Conservation (phyloP, 1,140 invertebrate genomes). For the Aphaenogaster floridana region DNA sequence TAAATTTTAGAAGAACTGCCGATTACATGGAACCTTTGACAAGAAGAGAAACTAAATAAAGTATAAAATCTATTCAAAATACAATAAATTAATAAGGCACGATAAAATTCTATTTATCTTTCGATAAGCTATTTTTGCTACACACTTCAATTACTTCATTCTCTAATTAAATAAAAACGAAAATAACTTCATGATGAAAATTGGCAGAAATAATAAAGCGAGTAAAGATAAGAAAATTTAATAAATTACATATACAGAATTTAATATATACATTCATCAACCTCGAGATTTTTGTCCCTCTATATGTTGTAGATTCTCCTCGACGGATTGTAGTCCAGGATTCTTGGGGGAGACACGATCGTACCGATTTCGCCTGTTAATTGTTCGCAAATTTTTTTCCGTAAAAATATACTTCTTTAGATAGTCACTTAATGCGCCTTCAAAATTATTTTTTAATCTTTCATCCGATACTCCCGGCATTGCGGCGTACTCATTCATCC, state of each 20-base stretch:
- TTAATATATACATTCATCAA: neutral
- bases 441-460: constrained; percentile 3
- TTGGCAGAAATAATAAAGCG: neutral
- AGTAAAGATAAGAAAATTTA: neutral
- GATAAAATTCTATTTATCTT: neutral
- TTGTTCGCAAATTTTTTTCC: constrained; percentile 52
- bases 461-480: neutral
- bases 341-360: neutral
- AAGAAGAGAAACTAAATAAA: neutral
- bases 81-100: neutral
- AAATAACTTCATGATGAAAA: neutral
- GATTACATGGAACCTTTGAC: neutral
- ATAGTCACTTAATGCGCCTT: constrained; percentile 39
- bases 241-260: neutral
- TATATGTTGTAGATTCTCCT: constrained; percentile 14
- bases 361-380: constrained; percentile 38
- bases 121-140: neutral
- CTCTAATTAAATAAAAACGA: neutral
- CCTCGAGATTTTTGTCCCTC: neutral
- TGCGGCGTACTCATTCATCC: constrained; percentile 52
- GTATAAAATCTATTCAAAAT: neutral
- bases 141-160: neutral
- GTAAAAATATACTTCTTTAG: constrained; percentile 43
- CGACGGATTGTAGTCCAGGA: neutral
- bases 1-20: constrained; percentile 41